Evolutionary conservation across 2,888 invertebrate species (phyloP).

Genomic region (Saturnia japonica): DNA sequence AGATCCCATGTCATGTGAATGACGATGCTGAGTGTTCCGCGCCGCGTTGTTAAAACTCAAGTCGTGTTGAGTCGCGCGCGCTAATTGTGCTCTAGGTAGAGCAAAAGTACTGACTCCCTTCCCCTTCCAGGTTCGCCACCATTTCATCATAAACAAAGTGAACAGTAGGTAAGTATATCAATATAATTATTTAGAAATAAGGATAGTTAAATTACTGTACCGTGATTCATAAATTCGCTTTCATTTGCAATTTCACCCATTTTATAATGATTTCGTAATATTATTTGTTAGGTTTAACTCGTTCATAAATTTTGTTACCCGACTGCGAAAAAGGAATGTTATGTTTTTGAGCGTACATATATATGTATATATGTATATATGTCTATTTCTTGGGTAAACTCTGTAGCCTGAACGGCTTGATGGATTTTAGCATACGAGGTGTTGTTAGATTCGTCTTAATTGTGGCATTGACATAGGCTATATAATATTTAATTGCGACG

Average conservation of each 20-base stretch:
- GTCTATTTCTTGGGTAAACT: no score
- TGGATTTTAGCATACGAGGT: no score
- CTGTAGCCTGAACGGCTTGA: no score
- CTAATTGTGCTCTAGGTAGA: conserved; percentile 77
- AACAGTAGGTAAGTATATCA: conserved; percentile 15
- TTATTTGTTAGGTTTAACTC: neutral
- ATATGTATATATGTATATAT: no score
- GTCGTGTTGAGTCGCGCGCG: conserved; percentile 77
- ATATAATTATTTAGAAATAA: neutral
- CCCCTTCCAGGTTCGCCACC: conserved; percentile 31
- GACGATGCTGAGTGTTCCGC: conserved; percentile 67
- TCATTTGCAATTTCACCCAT: neutral
- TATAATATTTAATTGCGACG: no score
- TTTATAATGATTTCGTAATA: neutral
- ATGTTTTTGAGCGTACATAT: no score
- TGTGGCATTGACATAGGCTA: no score
- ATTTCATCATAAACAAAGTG: neutral
- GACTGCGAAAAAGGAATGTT: no score
- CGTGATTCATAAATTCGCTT: neutral
- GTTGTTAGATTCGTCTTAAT: no score
- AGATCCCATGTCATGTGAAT: conserved; percentile 66
- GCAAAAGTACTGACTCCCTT: conserved; percentile 23
- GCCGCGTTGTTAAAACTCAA: conserved; percentile 79
- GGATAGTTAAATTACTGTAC: neutral
- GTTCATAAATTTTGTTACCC: no score